A percentile compares a stretch with the other conserved stretches of the same genome.
Evolutionary conservation across 2,888 invertebrate species (phyloP).

Genomic region (Ectobius pallidus): DNA sequence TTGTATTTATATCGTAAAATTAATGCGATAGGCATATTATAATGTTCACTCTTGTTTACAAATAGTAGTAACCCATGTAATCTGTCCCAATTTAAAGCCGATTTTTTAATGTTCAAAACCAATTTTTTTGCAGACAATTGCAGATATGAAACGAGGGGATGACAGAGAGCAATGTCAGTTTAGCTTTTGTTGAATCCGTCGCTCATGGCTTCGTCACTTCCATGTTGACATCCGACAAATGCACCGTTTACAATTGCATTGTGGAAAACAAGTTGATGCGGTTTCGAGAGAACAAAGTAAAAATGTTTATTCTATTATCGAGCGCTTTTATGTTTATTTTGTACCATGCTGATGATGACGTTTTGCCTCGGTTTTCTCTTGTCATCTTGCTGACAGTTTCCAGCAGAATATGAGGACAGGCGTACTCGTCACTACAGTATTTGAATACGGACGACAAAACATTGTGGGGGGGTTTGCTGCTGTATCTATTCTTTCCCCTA

Average conservation of each 20-base stretch:
- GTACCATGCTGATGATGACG: background rate
- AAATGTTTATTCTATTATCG: background rate
- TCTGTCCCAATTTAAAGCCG: no score
- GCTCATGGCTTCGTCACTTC: background rate
- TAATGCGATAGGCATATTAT: no score
- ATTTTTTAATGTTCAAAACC: no score
- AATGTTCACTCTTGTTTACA: no score
- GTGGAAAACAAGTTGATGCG: background rate
- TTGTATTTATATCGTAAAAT: no score
- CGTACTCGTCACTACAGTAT: background rate
- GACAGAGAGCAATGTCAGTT: background rate
- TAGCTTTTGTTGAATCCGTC: background rate
- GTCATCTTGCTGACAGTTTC: conserved; percentile 20
- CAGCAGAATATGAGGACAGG: background rate
- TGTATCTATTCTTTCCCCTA: conserved; percentile 15
- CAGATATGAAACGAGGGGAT: background rate
- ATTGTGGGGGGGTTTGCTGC: background rate
- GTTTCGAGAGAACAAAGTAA: background rate
- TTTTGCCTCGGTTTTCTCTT: background rate
- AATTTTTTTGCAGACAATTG: background rate
- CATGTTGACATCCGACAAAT: conserved; percentile 9
- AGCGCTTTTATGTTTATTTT: background rate
- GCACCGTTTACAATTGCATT: background rate
- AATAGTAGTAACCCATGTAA: no score
- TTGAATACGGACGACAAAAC: conserved; percentile 20